A percentile compares a stretch with the other conserved stretches of the same genome.
Evolutionary conservation across 2,113 vertebrate species (phyloP).

Genomic region (Poeciliopsis occidentalis): DNA sequence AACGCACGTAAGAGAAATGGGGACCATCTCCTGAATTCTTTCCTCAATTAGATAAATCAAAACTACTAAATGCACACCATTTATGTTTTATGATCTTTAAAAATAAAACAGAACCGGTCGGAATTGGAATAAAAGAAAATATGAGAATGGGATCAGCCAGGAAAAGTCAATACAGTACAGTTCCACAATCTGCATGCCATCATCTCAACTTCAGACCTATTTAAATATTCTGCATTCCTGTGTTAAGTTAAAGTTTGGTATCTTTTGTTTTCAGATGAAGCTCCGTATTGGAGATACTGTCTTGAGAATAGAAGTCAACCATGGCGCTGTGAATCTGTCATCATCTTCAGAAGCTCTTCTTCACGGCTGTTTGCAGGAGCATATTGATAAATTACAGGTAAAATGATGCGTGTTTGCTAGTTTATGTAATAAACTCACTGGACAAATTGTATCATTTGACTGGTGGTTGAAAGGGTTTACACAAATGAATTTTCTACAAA

Average conservation of each 20-base stretch:
- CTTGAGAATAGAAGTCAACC: slow-evolving; percentile 86
- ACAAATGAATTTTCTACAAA: not conserved
- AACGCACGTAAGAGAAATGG: not conserved
- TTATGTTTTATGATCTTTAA: not conserved
- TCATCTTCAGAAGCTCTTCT: slow-evolving; percentile 80
- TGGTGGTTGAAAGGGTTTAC: not conserved
- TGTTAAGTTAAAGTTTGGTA: not conserved
- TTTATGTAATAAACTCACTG: not conserved
- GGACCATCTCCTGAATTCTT: not conserved
- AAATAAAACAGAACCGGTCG: not conserved
- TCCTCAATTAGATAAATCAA: not conserved
- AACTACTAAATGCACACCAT: not conserved
- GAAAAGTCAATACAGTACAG: not conserved
- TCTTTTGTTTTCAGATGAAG: slow-evolving; percentile 72
- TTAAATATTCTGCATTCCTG: not conserved
- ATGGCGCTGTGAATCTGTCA: slow-evolving; percentile 79
- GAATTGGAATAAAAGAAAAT: not conserved
- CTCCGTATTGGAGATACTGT: slow-evolving; percentile 86
- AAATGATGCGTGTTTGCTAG: not conserved
- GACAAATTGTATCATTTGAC: not conserved
- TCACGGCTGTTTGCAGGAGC: slow-evolving; percentile 85
- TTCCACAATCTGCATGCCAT: not conserved
- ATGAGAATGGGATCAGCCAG: not conserved
- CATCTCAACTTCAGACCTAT: no score
- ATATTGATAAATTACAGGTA: slow-evolving; percentile 92